Evolutionary conservation across 2,113 vertebrate genomes (phyloP).

Genomic region (Calypte anna): DNA sequence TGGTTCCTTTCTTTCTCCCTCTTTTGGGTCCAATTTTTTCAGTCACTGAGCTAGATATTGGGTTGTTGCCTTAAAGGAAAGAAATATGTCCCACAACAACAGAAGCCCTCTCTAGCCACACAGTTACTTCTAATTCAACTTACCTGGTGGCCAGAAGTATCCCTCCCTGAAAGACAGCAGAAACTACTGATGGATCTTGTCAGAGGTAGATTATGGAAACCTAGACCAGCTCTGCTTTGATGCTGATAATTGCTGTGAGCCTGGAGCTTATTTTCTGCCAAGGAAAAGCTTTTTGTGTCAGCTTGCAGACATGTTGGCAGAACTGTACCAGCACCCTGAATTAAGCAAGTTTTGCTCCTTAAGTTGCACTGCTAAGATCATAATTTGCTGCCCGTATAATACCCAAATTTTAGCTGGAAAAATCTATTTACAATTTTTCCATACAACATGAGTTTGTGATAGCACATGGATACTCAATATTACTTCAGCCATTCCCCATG

Average conservation of each 20-base stretch:
- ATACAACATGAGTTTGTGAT: not conserved
- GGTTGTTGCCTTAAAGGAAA: not conserved
- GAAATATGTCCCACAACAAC: not conserved
- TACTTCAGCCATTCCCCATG: not conserved
- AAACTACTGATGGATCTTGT: not conserved
- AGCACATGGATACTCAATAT: not conserved
- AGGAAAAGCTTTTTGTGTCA: not conserved
- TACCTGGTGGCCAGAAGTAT: not conserved
- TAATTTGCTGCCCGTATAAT: fast-evolving
- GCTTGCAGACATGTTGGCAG: not conserved
- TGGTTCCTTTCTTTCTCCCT: not conserved
- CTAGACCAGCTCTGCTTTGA: not conserved
- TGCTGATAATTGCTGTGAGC: not conserved
- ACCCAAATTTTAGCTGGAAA: not conserved
- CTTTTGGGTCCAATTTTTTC: not conserved
- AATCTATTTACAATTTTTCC: not conserved
- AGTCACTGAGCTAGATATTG: not conserved
- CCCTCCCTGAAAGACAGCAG: not conserved
- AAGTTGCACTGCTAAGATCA: not conserved
- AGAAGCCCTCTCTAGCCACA: not conserved
- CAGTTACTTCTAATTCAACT: not conserved
- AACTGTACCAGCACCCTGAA: not conserved
- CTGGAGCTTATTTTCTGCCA: not conserved
- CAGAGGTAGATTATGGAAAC: not conserved
- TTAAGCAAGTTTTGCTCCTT: not conserved